Conservation (phyloP, 2,888 invertebrate species). For the Nudaria mundana region DNA sequence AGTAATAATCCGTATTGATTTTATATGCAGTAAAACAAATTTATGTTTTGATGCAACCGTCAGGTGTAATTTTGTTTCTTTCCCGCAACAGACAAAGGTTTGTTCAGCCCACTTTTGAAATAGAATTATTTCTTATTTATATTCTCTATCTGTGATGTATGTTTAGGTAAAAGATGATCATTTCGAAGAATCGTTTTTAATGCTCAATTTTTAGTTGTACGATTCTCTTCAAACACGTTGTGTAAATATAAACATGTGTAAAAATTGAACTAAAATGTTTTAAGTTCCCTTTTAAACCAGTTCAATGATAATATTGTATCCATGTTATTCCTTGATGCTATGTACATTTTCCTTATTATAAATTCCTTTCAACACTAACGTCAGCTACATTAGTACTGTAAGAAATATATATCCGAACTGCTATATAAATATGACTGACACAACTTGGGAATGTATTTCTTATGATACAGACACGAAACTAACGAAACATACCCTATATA, state of each 20-base stretch:
- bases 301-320: too few species aligned
- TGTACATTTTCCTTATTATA: too few species aligned
- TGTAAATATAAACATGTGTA: slow-evolving; percentile 55
- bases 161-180: slow-evolving; percentile 76
- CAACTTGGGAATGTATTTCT: too few species aligned
- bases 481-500: too few species aligned
- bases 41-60: slow-evolving; percentile 57
- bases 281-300: too few species aligned
- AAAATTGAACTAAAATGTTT: too few species aligned
- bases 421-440: too few species aligned
- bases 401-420: too few species aligned
- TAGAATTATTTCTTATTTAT: slow-evolving; percentile 55
- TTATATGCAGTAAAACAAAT: slow-evolving; percentile 61
- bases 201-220: slow-evolving; percentile 58
- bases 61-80: slow-evolving; percentile 42
- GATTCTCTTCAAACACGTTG: slow-evolving; percentile 45
- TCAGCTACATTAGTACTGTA: slow-evolving; percentile 3
- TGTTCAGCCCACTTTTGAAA: slow-evolving; percentile 23
- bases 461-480: too few species aligned
- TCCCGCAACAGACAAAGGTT: slow-evolving; percentile 9
- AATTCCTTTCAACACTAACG: slow-evolving; percentile 30
- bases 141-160: slow-evolving; percentile 78
- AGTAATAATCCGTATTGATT: slow-evolving; percentile 45
- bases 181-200: slow-evolving; percentile 58
- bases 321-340: too few species aligned